Percentiles rank a stretch among this genome's conserved stretches.
These are phyloP conservation scores for Syngnathus floridae DNA, from an alignment of 2,113 vertebrate species.

Conservation along the genomic window DNA sequence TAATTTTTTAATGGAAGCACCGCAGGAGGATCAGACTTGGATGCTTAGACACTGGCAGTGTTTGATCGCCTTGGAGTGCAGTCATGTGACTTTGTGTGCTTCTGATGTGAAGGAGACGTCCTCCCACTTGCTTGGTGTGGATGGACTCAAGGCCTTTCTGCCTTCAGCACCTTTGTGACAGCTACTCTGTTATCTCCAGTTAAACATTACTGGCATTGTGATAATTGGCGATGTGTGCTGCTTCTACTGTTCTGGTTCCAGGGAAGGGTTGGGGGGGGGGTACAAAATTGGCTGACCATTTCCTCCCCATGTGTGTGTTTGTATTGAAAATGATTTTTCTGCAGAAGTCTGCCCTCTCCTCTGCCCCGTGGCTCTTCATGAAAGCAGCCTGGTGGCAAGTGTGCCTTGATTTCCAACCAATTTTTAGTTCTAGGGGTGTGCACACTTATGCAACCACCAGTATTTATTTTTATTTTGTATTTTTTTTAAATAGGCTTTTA, in stretches of 20 bases:
- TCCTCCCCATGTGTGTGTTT: too few relatives aligned
- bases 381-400: slow-evolving; percentile 24
- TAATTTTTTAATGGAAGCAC: slow-evolving; percentile 1
- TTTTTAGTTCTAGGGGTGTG: not conserved
- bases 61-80: slow-evolving; percentile 4
- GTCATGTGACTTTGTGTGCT: not conserved
- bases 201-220: not conserved
- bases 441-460: not conserved
- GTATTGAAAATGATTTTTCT: not conserved
- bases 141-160: not conserved
- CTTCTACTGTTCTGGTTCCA: not conserved
- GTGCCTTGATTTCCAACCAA: not conserved
- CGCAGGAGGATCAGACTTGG: not conserved
- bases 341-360: slow-evolving; percentile 23
- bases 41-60: not conserved
- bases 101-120: not conserved
- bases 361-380: slow-evolving; percentile 20
- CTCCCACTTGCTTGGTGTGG: not conserved
- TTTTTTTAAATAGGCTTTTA: not conserved
- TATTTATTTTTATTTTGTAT: not conserved
- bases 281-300: not conserved
- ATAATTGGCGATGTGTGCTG: not conserved
- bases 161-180: not conserved
- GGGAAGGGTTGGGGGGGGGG: not conserved
- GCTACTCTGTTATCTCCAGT: not conserved